A percentile compares a stretch with the other conserved stretches of the same genome.
phyloP scores from a whole-genome alignment of 1,140 invertebrate genomes.

The Nephotettix cincticeps region DNA sequence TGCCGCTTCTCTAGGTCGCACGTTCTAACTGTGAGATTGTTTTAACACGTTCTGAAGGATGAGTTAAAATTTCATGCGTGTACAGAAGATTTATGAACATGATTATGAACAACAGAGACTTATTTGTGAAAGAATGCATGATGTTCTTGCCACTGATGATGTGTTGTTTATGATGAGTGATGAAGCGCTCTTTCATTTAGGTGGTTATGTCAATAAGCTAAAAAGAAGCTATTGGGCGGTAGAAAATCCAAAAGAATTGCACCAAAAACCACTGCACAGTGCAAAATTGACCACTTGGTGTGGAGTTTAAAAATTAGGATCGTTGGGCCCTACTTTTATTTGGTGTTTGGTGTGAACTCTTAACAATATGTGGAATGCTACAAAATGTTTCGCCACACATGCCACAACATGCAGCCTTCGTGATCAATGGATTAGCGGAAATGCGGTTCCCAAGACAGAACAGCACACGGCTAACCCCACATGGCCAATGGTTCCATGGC shows the following conservation, averaged over 20 bases:
- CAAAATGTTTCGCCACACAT: too few species aligned
- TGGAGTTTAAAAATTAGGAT: neutral
- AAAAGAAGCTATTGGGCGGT: conserved; percentile 37
- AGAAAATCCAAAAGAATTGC: conserved; percentile 23
- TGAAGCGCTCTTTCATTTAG: conserved; percentile 45
- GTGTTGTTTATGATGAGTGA: conserved; percentile 36
- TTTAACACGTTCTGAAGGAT: too few species aligned
- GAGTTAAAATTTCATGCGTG: too few species aligned
- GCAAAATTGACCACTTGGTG: conserved; percentile 27
- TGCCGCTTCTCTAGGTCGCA: too few species aligned
- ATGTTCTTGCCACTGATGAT: conserved; percentile 19
- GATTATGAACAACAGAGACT: conserved; percentile 31
- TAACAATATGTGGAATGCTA: too few species aligned
- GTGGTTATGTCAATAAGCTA: conserved; percentile 44
- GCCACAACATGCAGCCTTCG: too few species aligned
- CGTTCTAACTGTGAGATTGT: too few species aligned
- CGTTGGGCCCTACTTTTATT: neutral
- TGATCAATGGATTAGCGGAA: too few species aligned
- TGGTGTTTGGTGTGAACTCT: too few species aligned
- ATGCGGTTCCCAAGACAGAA: too few species aligned
- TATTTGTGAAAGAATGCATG: conserved; percentile 7
- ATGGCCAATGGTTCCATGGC: too few species aligned
- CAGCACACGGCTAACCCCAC: too few species aligned
- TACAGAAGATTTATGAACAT: conserved; percentile 8
- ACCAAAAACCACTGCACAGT: conserved; percentile 15